phyloP scores from a whole-genome alignment of 1,140 invertebrate species.

The Cydia amplana region DNA sequence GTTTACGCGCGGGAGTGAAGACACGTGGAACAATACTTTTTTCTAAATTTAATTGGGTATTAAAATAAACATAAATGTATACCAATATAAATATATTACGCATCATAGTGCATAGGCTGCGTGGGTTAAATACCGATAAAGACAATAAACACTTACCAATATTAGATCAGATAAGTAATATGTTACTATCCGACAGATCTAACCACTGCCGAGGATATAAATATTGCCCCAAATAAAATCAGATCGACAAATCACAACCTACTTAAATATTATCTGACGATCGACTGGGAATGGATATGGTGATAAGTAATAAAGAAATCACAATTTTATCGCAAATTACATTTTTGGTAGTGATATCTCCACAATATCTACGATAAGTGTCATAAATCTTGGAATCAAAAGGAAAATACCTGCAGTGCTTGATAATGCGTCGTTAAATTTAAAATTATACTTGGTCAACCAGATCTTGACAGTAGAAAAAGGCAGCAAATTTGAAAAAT shows the following conservation, averaged over 20 bases:
- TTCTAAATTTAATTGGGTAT: no score
- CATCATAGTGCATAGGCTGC: no score
- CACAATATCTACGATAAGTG: slow-evolving; percentile 56
- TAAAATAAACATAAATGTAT: background rate
- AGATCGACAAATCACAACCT: slow-evolving; percentile 61
- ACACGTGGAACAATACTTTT: no score
- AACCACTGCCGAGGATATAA: slow-evolving; percentile 43
- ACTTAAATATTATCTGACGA: slow-evolving; percentile 62
- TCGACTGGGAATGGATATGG: slow-evolving; percentile 70
- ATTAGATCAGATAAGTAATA: slow-evolving; percentile 25
- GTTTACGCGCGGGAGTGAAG: no score
- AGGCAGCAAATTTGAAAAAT: no score
- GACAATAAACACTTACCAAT: slow-evolving; percentile 16
- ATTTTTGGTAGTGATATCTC: slow-evolving; percentile 63
- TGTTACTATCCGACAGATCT: slow-evolving; percentile 21
- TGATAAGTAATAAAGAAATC: slow-evolving; percentile 70
- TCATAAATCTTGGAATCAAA: slow-evolving; percentile 39
- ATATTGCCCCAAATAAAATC: slow-evolving; percentile 36
- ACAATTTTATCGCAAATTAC: slow-evolving; percentile 72
- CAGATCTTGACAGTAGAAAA: no score
- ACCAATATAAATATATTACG: no score
- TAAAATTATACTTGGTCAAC: no score
- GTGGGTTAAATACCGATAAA: background rate
- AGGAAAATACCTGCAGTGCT: slow-evolving; percentile 1
- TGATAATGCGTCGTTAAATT: slow-evolving; percentile 9